Evolutionary conservation across 2,797 vertebrate genomes (phyloP).

Genomic region (Luscinia luscinia): DNA sequence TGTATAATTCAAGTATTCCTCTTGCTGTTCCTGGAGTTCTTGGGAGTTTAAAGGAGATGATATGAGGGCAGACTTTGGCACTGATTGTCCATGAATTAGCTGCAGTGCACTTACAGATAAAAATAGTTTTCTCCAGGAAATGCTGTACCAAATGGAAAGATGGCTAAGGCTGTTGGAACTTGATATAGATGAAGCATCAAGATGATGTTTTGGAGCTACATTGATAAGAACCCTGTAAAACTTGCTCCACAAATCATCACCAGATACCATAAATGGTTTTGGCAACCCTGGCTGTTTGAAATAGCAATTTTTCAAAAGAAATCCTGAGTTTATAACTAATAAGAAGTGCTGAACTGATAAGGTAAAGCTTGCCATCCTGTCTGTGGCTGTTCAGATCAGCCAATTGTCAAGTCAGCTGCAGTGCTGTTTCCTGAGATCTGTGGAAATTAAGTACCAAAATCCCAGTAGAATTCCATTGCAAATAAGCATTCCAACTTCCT

Average conservation of each 20-base stretch:
- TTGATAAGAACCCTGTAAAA: not conserved
- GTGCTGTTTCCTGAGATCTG: not conserved
- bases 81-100: not conserved
- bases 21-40: not conserved
- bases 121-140: not conserved
- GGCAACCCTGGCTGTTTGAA: not conserved
- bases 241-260: not conserved
- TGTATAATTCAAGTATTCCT: not conserved
- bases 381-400: not conserved
- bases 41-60: not conserved
- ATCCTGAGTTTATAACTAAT: not conserved
- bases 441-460: not conserved
- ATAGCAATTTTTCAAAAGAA: not conserved
- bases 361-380: not conserved
- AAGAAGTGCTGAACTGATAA: not conserved
- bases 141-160: not conserved
- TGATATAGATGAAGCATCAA: not conserved
- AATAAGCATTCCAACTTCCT: not conserved
- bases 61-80: not conserved
- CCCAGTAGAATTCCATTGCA: not conserved
- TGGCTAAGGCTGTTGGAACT: not conserved
- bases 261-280: fast-evolving
- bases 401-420: not conserved
- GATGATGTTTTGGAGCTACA: not conserved
- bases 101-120: not conserved